Base-by-base conservation (phyloP, 2,113 vertebrate species). In the Gymnocephalus cernua region DNA sequence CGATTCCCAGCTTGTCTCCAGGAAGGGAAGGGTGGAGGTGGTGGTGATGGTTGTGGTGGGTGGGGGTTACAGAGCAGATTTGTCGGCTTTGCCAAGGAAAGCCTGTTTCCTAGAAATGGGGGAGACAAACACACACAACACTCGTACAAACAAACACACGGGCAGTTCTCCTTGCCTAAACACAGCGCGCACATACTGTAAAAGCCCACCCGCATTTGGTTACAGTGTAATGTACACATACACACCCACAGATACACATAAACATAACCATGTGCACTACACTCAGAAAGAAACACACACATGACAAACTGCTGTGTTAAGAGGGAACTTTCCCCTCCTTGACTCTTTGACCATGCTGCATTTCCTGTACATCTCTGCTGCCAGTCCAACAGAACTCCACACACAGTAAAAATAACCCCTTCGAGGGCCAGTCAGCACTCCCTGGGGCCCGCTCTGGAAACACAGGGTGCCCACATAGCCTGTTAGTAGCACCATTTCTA, bases 401-500 rank as follows among this genome's bases (percentile, higher is more conserved):
- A 84, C 84, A 62, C 44, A 45, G 88, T 93, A 94, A 93, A 95
- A 95, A 95, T 94, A 93, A 87, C 85, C 71, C 58, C 61, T 67
- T 19, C 66, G 74, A 83, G 84, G 82, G 85, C 88, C 89, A 91
- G 94, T 94, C 92, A 93, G 93, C 94, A 93, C 83, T 84, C 21
- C n/a, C 70, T 1, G 48, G 72, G 77, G 81, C 87, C 84, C 6
- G 66, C 91, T 92, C 90, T 76, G 84, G 91, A 94, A 94, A 93
- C 93, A 93, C 80, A 91, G 88, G 74, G 87, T 92, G 86, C 93
- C 94, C 93, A 90, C 94, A 93, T 82, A 16, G 92, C 93, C 93
- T 89, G 92, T 89, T 93, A 92, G 89, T 83, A 74, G 83, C 82
- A 64, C 76, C 59, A 5, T 51, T 89, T 91, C 94, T 94, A 93